Evolutionary conservation across 2,113 vertebrate genomes (phyloP), one percentile per base, ranked within the genome.

Genomic region (Vicugna pacos): DNA sequence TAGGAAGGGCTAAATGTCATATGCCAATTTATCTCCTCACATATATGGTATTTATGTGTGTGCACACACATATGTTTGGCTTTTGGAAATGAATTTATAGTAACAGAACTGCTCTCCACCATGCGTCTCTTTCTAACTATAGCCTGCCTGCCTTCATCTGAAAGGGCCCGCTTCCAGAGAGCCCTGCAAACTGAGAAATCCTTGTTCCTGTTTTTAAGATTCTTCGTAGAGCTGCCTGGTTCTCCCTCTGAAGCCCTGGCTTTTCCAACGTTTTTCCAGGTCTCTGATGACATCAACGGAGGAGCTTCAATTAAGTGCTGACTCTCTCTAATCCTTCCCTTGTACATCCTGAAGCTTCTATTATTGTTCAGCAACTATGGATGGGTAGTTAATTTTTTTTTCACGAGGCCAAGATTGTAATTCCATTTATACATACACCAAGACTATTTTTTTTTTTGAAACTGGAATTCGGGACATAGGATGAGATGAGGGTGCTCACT

Each of bases 81-180:
- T 97, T 95, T 97, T 95, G 85, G 76, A 73, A 70, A 75, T 91
- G 97, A 97, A 97, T 97, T 94, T 97, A 96, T 97, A 96, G 97
- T 96, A 97, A 93, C 94, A 96, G 90, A 97, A 69, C 77, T 83
- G 94, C 93, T 97, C 90, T 88, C 83, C 88, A 22, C 80, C 90
- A 38, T 93, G 88, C 75, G 20, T 92, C 62, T 87, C 64, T 75
- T 90, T 91, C 96, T 98, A 97, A 97, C 85, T 97, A 96, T 96
- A 98, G 97, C 96, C 84, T 85, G 96, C 95, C 84, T 94, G 94
- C 92, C 80, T 97, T 93, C 93, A 73, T 85, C 60, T 0, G 60
- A 92, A 73, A 95, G 94, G 94, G 96, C 96, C 69, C 0, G 28
- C 67, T 95, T 97, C 88, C 97, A 96, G 96, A 93, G 91, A 91